These are phyloP conservation scores for Sakesphorus luctuosus DNA, from an alignment of 2,113 vertebrate species.

Conservation along the genomic window DNA sequence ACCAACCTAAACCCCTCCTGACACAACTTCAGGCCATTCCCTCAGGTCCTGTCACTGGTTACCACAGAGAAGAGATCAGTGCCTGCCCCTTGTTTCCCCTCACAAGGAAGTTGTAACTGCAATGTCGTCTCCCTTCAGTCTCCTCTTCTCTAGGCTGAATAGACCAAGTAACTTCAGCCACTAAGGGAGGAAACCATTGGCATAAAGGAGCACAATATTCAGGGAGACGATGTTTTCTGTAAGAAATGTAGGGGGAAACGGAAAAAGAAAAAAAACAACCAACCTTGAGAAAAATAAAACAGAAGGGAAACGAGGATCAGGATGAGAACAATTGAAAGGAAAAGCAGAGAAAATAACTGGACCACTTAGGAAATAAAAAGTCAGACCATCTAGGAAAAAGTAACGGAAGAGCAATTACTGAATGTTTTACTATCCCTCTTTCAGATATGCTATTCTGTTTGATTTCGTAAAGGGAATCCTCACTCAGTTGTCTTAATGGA, in stretches of 20 bases:
- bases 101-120: background rate
- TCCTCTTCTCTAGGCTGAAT: background rate
- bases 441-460: background rate
- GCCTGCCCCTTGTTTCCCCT: background rate
- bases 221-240: background rate
- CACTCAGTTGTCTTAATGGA: background rate
- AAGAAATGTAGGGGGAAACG: background rate
- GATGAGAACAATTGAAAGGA: background rate
- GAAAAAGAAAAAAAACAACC: background rate
- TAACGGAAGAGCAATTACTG: background rate
- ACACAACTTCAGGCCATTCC: background rate
- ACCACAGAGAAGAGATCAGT: background rate
- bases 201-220: background rate
- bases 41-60: background rate
- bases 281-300: background rate
- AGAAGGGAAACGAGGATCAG: background rate
- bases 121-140: background rate
- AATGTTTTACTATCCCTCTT: background rate
- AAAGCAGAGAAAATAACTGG: background rate
- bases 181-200: background rate
- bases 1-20: background rate
- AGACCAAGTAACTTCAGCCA: background rate
- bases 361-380: background rate
- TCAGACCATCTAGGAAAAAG: background rate
- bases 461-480: background rate